A percentile compares a stretch with the other conserved stretches of the same genome.
phyloP scores from a whole-genome alignment of 2,797 vertebrate species.

The Argyrosomus regius region DNA sequence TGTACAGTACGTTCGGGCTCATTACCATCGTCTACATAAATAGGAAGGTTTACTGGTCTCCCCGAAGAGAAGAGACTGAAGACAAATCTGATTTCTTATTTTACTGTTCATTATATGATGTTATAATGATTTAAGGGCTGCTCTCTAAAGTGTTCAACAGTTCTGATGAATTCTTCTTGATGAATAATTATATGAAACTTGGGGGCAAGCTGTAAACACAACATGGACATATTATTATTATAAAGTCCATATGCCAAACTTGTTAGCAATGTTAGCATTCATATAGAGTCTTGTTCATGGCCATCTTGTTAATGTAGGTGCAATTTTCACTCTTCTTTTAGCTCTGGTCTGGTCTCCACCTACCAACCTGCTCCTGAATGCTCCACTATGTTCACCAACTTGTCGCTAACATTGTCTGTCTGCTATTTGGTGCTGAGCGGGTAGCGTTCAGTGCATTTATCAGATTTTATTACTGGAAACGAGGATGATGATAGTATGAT shows the following conservation, averaged over 20 bases:
- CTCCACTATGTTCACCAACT: not conserved
- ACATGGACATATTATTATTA: not conserved
- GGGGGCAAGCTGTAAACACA: not conserved
- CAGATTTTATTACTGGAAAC: not conserved
- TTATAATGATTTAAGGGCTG: conserved; percentile 22
- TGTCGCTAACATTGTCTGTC: not conserved
- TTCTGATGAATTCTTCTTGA: not conserved
- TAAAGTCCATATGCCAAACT: not conserved
- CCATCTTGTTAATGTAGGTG: not conserved
- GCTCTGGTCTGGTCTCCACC: not conserved
- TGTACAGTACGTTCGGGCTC: not conserved
- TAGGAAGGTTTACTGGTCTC: not conserved
- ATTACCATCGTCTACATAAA: not conserved
- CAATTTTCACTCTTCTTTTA: not conserved
- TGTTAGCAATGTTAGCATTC: not conserved
- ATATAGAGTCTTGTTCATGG: not conserved
- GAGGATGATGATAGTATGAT: fast-evolving
- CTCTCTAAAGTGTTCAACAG: conserved; percentile 8
- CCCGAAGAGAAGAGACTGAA: not conserved
- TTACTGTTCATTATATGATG: conserved; percentile 7
- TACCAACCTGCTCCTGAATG: not conserved
- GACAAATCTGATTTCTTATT: not conserved
- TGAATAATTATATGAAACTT: conserved; percentile 4
- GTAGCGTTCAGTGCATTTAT: not conserved
- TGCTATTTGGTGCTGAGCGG: not conserved